phyloP scores from a whole-genome alignment of 2,888 invertebrate species.

The Bimastos eiseni region DNA sequence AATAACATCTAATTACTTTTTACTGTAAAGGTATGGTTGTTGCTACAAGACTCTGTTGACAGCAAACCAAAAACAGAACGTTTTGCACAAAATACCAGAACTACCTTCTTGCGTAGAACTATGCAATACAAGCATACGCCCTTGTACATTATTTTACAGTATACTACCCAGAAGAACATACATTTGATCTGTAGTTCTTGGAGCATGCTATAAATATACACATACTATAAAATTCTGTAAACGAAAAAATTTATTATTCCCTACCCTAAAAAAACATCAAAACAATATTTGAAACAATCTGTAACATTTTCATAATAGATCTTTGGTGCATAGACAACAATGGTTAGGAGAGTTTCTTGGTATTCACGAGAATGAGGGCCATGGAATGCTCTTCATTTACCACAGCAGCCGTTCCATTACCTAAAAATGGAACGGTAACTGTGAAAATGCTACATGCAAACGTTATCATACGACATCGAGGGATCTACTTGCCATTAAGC shows the following conservation, averaged over 20 bases:
- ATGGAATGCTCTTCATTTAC: background rate
- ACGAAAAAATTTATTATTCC: background rate
- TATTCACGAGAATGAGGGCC: background rate
- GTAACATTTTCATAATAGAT: background rate
- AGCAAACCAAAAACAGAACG: background rate
- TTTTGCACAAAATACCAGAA: background rate
- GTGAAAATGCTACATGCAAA: background rate
- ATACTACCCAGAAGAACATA: background rate
- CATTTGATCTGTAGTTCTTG: background rate
- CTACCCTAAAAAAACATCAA: background rate
- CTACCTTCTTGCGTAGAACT: background rate
- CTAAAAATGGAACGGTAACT: background rate
- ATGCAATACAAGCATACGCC: background rate
- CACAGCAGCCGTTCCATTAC: background rate
- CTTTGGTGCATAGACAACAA: slow-evolving; percentile 13
- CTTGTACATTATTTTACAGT: background rate
- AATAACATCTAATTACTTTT: too few species aligned
- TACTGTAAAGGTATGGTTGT: too few species aligned
- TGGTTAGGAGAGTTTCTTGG: background rate
- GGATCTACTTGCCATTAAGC: background rate
- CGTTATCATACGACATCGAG: background rate
- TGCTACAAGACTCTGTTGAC: background rate
- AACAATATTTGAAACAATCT: background rate
- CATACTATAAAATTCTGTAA: too few species aligned
- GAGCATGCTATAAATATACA: background rate